Base-by-base conservation (phyloP, 2,888 invertebrate species). In the Meghimatium bilineatum region DNA sequence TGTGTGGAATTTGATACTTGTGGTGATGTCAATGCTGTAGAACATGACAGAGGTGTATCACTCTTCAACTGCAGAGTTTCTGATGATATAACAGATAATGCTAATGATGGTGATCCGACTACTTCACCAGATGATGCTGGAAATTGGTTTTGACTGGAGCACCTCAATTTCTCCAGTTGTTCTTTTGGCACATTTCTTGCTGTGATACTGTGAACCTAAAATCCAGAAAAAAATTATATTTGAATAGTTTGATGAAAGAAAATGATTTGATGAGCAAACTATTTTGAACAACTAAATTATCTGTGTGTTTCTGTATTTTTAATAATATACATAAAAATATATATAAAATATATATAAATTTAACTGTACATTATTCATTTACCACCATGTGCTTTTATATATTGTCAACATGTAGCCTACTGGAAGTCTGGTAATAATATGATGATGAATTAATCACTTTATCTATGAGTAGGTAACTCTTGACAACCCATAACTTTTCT, bases 121-220 rank as follows among this genome's bases (percentile, higher is more conserved):
- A 72, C 76, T 32, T 63, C 60, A 63, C 60, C n/a, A n/a, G 83
- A 78, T 72, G 69, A 20, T n/a, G 66, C 38, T 63, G 82, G 78
- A 10, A 56, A 44, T 34, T 44, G 49, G 14, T 56, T 82, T 82
- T 77, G 77, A 77, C 36, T 77, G 17, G 34, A 52, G 34, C 56
- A 29, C 20, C 29, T 60, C 56, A 63, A n/a, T n/a, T 63, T 63
- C 76, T 91, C 90, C 52, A 90, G 85, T 80, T 90, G 89, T 36
- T 88, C 88, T 87, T 90, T 91, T 2, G 90, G 87, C n/a, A 90
- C 87, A 86, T 87, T 89, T 71, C 91, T 86, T 2, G 90, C 91
- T 26, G 91, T 91, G 81, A 91, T 91, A 83, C 91, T 91, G 85
- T 91, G 90, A 52, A 91, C 86, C 91, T 91, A 87, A 1, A 86